These are phyloP conservation scores for Syrrhaptes paradoxus DNA, from an alignment of 2,113 vertebrate species.

Conservation along the genomic window DNA sequence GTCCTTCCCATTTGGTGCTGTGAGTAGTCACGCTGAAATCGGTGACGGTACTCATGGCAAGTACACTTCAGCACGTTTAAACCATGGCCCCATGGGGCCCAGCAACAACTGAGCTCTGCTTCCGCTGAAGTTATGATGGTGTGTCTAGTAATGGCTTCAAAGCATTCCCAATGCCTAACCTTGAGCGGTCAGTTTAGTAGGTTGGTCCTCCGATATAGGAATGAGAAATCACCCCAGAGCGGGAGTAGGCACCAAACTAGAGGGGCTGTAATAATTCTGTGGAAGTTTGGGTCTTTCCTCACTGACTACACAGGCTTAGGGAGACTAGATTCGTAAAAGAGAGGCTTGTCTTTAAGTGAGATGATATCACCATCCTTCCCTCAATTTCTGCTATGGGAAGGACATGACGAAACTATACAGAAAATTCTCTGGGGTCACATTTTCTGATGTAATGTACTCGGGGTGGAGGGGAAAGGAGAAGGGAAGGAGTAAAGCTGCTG, in stretches of 20 bases:
- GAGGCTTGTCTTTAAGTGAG: background rate
- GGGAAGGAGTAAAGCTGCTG: background rate
- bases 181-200: too few relatives aligned
- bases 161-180: background rate
- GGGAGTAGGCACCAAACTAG: background rate
- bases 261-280: background rate
- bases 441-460: background rate
- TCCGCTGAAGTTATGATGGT: background rate
- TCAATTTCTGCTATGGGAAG: background rate
- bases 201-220: background rate
- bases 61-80: background rate
- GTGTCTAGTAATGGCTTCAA: background rate
- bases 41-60: rapidly evolving
- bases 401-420: background rate
- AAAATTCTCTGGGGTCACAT: background rate
- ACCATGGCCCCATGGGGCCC: background rate
- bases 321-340: background rate
- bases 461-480: background rate
- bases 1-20: background rate
- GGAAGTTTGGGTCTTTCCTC: background rate
- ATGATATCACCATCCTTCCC: background rate
- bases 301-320: background rate
- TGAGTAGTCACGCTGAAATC: background rate
- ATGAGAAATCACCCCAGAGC: background rate
- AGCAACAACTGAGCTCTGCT: background rate